Evolutionary conservation across 2,888 invertebrate genomes (phyloP), one percentile per base, ranked within the genome.

Genomic region (Aquatica leii): DNA sequence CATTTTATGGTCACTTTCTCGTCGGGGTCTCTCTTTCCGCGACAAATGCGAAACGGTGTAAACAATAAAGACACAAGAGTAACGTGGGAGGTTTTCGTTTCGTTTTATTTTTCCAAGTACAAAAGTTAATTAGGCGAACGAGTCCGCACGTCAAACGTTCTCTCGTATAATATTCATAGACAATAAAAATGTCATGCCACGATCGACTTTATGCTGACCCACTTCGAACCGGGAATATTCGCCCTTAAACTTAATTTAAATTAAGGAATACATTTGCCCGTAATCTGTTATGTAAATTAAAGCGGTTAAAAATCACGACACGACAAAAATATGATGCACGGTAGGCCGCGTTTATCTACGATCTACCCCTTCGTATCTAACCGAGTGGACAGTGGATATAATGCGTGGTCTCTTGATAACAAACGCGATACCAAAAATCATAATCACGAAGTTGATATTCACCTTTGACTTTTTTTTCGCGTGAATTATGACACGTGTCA

Each of bases 311-410:
- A 73, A 71, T 73, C 73, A 71, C 71, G 71, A 70, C 71, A 72
- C 71, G 69, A 71, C 69, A 70, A 69, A 71, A 73, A 71, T 71
- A 73, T 73, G 73, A 73, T 73, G 71, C 73, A 73, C 73, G 73
- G 65, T 67, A 71, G 67, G 69, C 64, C 68, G 62, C 62, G 58
- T 64, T 64, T 68, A 71, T 71, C 71, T 69, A 68, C 60, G 59
- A 71, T 71, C 71, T 71, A 69, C 68, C 71, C 68, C 66, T 65
- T 65, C 62, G 34, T 65, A 65, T 68, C 61, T 67, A 54, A 51
- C 46, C 37, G 62, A 65, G 69, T 68, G 69, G 70, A 71, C 70
- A 69, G 69, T 70, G 66, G 66, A 61, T 56, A 62, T 57, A 59
- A 62, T 62, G 65, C 62, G 65, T 58, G 58, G 54, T 55, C 46